Base-by-base conservation (phyloP, 2,113 vertebrate species). In the Perca fluviatilis region DNA sequence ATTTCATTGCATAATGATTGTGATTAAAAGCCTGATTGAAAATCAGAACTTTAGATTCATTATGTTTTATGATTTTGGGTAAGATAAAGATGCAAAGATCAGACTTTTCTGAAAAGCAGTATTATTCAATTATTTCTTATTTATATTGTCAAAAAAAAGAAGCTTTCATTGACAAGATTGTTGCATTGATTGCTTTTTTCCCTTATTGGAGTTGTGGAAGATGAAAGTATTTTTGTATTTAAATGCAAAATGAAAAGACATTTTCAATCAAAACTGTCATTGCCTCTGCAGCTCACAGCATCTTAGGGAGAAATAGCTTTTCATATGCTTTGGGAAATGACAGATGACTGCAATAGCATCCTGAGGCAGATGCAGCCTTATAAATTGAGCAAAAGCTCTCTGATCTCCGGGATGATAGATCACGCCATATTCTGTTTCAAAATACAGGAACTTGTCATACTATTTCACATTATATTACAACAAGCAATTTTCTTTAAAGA, bases 371-470 rank as follows among this genome's bases (percentile, higher is more conserved):
- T 65, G 65, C 70, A 58, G 81, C 80, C 70, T 81, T 76, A 69
- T 73, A 87, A 81, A 89, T 58, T 77, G 79, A 90, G 80, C 74
- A 58, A 77, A 84, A 77, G 62, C 86, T 64, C 75, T 84, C 75
- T 84, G 80, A 90, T 88, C 87, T 86, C 56, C 7, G 8, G 68
- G 51, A 80, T 80, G 78, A 91, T 70, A 71, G 68, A 84, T 86
- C 77, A 69, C 21, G 7, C 58, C 49, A 2, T 21, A 64, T 74
- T 86, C 76, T 82, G 66, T 82, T 57, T 63, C 65, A 78, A 58
- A 77, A 83, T 36, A 83, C 18, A 50, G 40, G n/a, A 77, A 40
- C 43, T 70, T 70, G 68, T 74, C 18, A 8, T 5, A 7, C 57
- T 18, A 23, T 80, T 85, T 80, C 36, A 19, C 69, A 64, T 80